A percentile compares a stretch with the other conserved stretches of the same genome.
Evolutionary conservation across 1,140 invertebrate genomes (phyloP).

Genomic region (Lepidurus apus): DNA sequence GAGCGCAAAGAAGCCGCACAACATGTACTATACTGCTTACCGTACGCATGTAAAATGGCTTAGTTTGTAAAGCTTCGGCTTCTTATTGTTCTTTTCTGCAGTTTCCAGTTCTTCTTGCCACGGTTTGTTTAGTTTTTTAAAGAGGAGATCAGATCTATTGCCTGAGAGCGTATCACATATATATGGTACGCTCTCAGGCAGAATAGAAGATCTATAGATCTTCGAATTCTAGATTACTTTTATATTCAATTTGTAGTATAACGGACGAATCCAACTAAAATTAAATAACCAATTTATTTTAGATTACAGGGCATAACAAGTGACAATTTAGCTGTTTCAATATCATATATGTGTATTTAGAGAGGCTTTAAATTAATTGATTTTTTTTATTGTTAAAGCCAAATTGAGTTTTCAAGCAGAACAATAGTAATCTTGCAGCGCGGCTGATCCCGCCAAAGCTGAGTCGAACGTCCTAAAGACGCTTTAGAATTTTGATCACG

Average conservation of each 20-base stretch:
- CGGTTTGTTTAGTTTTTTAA: slow-evolving; percentile 53
- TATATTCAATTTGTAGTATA: neutral
- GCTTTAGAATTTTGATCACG: too few relatives aligned
- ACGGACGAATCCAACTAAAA: neutral
- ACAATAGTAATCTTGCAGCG: too few relatives aligned
- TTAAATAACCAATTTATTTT: neutral
- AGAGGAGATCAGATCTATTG: slow-evolving; percentile 55
- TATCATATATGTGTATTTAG: neutral
- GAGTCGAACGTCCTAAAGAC: too few relatives aligned
- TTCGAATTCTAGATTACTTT: slow-evolving; percentile 42
- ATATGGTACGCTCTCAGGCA: too few relatives aligned
- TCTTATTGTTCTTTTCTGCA: slow-evolving; percentile 33
- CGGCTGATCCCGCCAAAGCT: too few relatives aligned
- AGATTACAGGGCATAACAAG: neutral
- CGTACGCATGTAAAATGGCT: slow-evolving; percentile 44
- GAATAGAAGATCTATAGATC: too few relatives aligned
- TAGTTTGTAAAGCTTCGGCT: slow-evolving; percentile 43
- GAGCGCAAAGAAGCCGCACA: slow-evolving; percentile 45
- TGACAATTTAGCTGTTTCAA: neutral
- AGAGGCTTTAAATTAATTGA: too few relatives aligned
- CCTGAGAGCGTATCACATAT: slow-evolving; percentile 35
- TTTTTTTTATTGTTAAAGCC: too few relatives aligned
- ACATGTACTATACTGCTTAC: slow-evolving; percentile 43
- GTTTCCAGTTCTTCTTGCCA: slow-evolving; percentile 46
- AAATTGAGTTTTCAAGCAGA: too few relatives aligned